phyloP scores from a whole-genome alignment of 1,140 invertebrate genomes.

The Anastatus disparis region DNA sequence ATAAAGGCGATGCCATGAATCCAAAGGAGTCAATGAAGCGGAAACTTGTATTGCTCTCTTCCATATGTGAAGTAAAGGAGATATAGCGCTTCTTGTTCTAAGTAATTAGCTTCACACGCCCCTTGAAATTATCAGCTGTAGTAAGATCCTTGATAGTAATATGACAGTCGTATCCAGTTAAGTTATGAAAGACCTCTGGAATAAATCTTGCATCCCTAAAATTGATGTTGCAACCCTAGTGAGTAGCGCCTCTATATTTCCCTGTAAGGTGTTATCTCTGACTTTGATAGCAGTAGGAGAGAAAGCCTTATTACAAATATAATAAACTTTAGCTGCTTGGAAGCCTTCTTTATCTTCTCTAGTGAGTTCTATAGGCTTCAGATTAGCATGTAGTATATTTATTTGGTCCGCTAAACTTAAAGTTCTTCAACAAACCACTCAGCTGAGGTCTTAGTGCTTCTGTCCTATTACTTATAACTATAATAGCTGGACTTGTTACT shows the following conservation, averaged over 20 bases:
- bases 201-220: slow-evolving; percentile 47
- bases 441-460: not conserved
- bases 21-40: slow-evolving; percentile 48
- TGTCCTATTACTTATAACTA: no score
- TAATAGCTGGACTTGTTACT: slow-evolving; percentile 9
- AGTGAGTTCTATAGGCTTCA: not conserved
- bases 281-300: not conserved
- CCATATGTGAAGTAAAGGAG: not conserved
- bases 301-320: no score
- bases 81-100: no score
- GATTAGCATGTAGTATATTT: not conserved
- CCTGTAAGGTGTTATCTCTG: slow-evolving; percentile 54
- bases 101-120: no score
- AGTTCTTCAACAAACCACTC: slow-evolving; percentile 4
- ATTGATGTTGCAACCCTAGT: slow-evolving; percentile 58
- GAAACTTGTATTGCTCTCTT: slow-evolving; percentile 33
- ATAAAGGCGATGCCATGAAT: no score
- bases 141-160: slow-evolving; percentile 48
- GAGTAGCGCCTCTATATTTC: slow-evolving; percentile 52
- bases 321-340: no score
- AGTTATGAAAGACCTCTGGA: slow-evolving; percentile 54
- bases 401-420: not conserved
- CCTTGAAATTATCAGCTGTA: not conserved
- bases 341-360: no score
- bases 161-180: slow-evolving; percentile 55